Evolutionary conservation across 2,888 invertebrate genomes (phyloP), one percentile per base, ranked within the genome.

Genomic region (Amorpha juglandis): DNA sequence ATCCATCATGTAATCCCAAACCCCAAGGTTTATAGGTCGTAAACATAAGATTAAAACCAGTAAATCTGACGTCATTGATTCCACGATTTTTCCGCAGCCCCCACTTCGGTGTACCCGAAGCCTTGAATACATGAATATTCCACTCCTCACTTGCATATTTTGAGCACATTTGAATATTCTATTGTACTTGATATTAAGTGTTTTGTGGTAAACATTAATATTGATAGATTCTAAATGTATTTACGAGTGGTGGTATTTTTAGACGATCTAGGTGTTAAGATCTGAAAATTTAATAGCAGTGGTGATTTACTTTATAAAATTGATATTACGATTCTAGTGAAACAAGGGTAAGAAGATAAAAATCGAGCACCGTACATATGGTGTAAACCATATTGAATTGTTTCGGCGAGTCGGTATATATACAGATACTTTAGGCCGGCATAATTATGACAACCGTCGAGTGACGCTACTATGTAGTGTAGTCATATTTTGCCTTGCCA

Each of bases 31-130:
- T 11, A 58, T 16, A 19, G 16, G 16, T 58, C 16, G 19, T 58
- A 58, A 58, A 58, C 58, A 42, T 38, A 42, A 38, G 35, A 42
- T 58, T 58, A 58, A 58, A 58, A 11, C 58, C 11, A 79, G 79
- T 80, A 81, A 79, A 81, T 82, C 83, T 79, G 76, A 69, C 74
- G 77, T 79, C 78, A 81, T 58, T 19, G 58, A 58, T 58, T 35
- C 38, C 19, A 58, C 58, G 19, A 12, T 58, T 58, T 58, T 58
- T 58, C 58, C 19, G 38, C 38, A 38, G 38, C 38, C 19, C 16
- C 38, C 11, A 6, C 19, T 38, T 35, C 11, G 58, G 38, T 58
- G 16, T 8, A 16, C 0, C 38, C 11, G 19, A 42, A 58, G 58
- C 16, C 55, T 21, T 27, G 52, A 42, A 58, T 19, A 19, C 38